These are phyloP conservation scores for Cheilosia scutellata DNA, from an alignment of 2,888 invertebrate genomes.

Conservation along the genomic window DNA sequence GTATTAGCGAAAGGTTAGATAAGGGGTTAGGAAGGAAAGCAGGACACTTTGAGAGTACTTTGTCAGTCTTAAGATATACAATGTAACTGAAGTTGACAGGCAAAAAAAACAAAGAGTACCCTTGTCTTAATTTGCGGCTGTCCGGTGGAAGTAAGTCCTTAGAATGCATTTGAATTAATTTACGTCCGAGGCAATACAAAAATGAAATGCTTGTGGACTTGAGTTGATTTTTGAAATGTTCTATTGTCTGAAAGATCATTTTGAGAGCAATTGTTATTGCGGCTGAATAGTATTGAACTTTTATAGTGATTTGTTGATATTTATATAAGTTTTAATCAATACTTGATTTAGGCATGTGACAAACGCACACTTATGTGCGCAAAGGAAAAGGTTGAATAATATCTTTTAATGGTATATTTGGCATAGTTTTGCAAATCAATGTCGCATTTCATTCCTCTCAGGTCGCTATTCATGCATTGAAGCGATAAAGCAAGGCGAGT, in stretches of 20 bases:
- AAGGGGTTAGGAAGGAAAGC: neutral
- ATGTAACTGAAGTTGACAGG: conserved; percentile 28
- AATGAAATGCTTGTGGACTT: neutral
- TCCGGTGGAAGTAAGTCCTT: conserved; percentile 16
- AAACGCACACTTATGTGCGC: no score
- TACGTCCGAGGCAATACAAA: neutral
- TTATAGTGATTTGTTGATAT: no score
- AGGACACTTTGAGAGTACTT: conserved; percentile 17
- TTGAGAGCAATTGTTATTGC: neutral
- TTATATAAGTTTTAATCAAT: no score
- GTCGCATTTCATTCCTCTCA: no score
- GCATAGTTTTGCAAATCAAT: no score
- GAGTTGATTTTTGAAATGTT: neutral
- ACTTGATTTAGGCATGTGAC: no score
- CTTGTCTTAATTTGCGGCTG: conserved; percentile 1
- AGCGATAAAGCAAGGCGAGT: no score
- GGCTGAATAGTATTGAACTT: no score
- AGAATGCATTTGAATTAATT: conserved; percentile 41
- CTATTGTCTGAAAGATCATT: neutral
- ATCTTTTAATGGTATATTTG: no score
- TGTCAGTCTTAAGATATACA: conserved; percentile 28
- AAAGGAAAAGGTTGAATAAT: no score
- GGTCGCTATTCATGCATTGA: no score
- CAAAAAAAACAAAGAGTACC: conserved; percentile 26
- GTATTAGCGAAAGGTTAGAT: neutral